phyloP scores from a whole-genome alignment of 1,140 invertebrate species.

The Acromyrmex heyeri region DNA sequence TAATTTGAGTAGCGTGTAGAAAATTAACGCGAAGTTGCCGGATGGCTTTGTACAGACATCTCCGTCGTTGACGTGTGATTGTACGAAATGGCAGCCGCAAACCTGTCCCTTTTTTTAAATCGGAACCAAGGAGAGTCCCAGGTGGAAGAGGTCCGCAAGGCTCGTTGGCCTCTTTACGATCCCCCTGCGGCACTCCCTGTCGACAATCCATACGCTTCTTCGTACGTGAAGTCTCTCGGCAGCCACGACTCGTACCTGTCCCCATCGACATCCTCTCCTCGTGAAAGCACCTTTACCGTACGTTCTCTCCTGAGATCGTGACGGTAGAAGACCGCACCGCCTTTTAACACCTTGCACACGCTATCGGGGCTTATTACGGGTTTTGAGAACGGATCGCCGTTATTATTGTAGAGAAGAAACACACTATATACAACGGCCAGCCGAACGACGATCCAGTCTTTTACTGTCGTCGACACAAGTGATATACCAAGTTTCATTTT shows the following conservation, averaged over 20 bases:
- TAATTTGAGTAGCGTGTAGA: constrained; percentile 45
- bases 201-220: constrained; percentile 67
- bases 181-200: constrained; percentile 79
- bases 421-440: neutral
- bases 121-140: constrained; percentile 33
- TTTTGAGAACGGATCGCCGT: constrained; percentile 78
- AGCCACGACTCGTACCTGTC: constrained; percentile 75
- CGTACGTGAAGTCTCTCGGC: constrained; percentile 67
- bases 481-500: constrained; percentile 21
- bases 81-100: constrained; percentile 19
- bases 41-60: constrained; percentile 25
- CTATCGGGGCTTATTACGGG: constrained; percentile 79
- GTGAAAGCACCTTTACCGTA: constrained; percentile 76
- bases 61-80: constrained; percentile 7
- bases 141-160: constrained; percentile 58
- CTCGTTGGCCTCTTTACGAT: constrained; percentile 78
- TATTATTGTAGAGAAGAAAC: constrained; percentile 59
- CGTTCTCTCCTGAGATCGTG: constrained; percentile 70
- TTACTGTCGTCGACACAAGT: constrained; percentile 37
- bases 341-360: constrained; percentile 59
- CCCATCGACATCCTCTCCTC: constrained; percentile 72
- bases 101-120: constrained; percentile 63
- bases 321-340: constrained; percentile 68
- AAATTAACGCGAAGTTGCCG: constrained; percentile 39
- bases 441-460: constrained; percentile 37